Evolutionary conservation across 1,140 invertebrate genomes (phyloP).

Genomic region (Drosophila sulfurigaster): DNA sequence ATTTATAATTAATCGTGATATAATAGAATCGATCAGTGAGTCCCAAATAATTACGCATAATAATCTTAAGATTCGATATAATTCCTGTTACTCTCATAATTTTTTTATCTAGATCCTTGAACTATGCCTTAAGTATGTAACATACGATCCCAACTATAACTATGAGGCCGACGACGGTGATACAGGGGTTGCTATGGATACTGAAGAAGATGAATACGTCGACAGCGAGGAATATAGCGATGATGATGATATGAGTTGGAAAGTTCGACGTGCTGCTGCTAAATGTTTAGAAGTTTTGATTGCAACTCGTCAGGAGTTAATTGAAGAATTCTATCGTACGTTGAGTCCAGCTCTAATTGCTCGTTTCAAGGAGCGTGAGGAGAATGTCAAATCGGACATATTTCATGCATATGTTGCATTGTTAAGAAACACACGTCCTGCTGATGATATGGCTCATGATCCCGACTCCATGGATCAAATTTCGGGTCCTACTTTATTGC

Average conservation of each 20-base stretch:
- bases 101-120: slow-evolving; percentile 90
- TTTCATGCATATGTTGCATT: slow-evolving; percentile 98
- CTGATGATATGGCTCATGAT: slow-evolving; percentile 88
- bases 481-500: slow-evolving; percentile 87
- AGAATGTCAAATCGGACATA: slow-evolving; percentile 99
- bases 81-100: not conserved
- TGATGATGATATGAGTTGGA: slow-evolving; percentile 99
- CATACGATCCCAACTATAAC: slow-evolving; percentile 99
- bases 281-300: slow-evolving; percentile 99
- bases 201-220: slow-evolving; percentile 89
- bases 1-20: not conserved
- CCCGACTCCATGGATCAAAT: slow-evolving; percentile 92
- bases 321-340: slow-evolving; percentile 95
- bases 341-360: slow-evolving; percentile 95
- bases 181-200: slow-evolving; percentile 88
- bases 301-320: slow-evolving; percentile 94
- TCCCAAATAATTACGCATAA: not conserved
- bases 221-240: slow-evolving; percentile 98
- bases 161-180: slow-evolving; percentile 92
- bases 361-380: slow-evolving; percentile 98
- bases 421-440: slow-evolving; percentile 94
- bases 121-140: slow-evolving; percentile 96
- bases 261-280: slow-evolving; percentile 96
- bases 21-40: slow-evolving; percentile 1
- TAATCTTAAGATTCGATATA: not conserved